Evolutionary conservation across 2,113 vertebrate species (phyloP).

Genomic region (Microtus ochrogaster): DNA sequence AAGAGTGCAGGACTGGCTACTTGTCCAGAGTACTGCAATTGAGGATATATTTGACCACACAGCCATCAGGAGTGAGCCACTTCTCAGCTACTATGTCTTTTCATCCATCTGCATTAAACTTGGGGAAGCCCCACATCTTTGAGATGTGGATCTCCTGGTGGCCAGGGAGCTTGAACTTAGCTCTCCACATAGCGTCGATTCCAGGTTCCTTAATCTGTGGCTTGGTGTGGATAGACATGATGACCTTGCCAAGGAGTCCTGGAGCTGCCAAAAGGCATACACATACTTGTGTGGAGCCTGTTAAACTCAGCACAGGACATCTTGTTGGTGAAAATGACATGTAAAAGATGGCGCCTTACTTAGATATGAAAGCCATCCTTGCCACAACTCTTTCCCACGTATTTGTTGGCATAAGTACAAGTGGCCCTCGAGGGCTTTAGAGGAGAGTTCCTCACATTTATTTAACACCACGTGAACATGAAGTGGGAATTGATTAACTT

Average conservation of each 20-base stretch:
- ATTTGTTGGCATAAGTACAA: background rate
- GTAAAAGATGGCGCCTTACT: background rate
- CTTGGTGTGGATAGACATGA: background rate
- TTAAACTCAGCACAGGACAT: background rate
- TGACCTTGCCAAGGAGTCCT: background rate
- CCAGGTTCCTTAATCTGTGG: background rate
- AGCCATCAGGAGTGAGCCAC: background rate
- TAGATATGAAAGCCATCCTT: background rate
- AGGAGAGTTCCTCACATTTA: background rate
- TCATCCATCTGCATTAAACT: background rate
- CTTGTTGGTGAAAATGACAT: background rate
- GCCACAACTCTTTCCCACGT: background rate
- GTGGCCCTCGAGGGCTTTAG: background rate
- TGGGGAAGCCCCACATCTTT: background rate
- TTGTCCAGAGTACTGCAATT: background rate
- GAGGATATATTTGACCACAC: background rate
- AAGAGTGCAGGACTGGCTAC: background rate
- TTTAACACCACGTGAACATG: background rate
- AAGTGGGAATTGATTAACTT: background rate
- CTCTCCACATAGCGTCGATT: background rate
- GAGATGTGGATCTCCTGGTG: background rate
- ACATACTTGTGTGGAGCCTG: background rate
- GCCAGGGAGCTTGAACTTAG: background rate
- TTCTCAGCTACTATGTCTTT: background rate
- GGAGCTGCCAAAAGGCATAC: background rate